Conservation (phyloP, 2,797 vertebrate species). For the Rhinoraja longicauda region DNA sequence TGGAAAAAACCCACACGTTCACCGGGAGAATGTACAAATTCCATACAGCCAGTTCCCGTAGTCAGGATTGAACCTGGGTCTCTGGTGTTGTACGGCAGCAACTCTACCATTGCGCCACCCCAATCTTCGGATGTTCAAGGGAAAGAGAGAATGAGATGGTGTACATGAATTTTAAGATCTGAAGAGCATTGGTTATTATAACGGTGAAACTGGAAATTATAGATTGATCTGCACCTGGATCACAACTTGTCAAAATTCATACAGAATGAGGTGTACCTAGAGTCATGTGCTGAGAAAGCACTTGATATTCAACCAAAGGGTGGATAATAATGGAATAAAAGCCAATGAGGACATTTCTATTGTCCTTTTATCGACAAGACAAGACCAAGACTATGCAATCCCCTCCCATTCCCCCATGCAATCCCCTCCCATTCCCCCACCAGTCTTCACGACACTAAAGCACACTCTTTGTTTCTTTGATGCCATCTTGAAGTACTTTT, state of each 20-base stretch:
- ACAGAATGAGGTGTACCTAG: not conserved
- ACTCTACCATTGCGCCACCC: too few relatives aligned
- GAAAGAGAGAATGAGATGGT: not conserved
- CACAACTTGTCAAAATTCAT: not conserved
- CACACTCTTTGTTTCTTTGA: not conserved
- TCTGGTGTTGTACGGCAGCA: too few relatives aligned
- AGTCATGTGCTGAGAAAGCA: not conserved
- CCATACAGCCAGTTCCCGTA: too few relatives aligned
- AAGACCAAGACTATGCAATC: not conserved
- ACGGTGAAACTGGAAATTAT: not conserved
- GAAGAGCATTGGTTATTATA: not conserved
- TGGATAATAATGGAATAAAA: not conserved
- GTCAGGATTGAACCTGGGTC: too few relatives aligned
- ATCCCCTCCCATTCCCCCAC: too few relatives aligned
- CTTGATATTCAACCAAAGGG: not conserved
- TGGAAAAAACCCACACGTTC: too few relatives aligned
- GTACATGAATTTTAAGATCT: not conserved
- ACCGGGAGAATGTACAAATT: too few relatives aligned
- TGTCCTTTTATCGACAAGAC: not conserved
- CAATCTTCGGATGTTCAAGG: too few relatives aligned
- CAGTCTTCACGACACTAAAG: not conserved
- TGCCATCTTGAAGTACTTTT: not conserved
- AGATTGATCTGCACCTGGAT: too few relatives aligned
- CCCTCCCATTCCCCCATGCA: not conserved
- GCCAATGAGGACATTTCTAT: not conserved